Base-by-base conservation (phyloP, 2,113 vertebrate genomes). In the Eulacestoma nigropectus region DNA sequence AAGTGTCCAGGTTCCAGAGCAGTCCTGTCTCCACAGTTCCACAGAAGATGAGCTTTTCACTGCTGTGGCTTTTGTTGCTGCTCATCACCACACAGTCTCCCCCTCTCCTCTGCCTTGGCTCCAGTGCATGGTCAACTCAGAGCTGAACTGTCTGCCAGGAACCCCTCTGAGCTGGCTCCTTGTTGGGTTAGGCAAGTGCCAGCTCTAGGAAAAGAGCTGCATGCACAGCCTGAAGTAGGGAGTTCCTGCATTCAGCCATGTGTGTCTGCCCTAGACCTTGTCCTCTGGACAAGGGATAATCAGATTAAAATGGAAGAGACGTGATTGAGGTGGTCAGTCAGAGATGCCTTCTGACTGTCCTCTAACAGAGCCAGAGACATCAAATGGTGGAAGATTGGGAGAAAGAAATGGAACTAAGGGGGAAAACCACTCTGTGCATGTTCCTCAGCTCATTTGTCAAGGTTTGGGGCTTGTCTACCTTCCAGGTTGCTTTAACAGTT, bases 61-160 rank as follows among this genome's bases (percentile, higher is more conserved):
- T 56, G 68, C 35, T 85, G n/a, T 44, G 60, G 15, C 60, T 79
- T 92, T 56, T 56, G 22, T 52, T 1, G 3, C 27, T 78, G 52
- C 41, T 57, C 0, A 1, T 46, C 19, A 12, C 52, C 22, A 6
- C 27, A 11, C 4, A 23, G 26, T 26, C 16, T 55, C 14, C 8
- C 6, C 20, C 22, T 79, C 26, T 73, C 37, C 33, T 21, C 8
- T 86, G n/a, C 23, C 7, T 8, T 53, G 27, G 14, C 42, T 95
- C 25, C 14, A 21, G 2, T 41, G 37, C 8, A 1, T 25, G 42
- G 26, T 44, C 0, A 1, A 5, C 14, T 64, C 13, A 2, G 84
- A 67, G n/a, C 47, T 79, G 49, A 59, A 16, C 42, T 57, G 15
- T 30, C n/a, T 83, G 39, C 35, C 8, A 44, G 72, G 74, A 74